Percentiles rank a stretch among this genome's conserved stretches.
These are phyloP conservation scores for Leptinotarsa juncta DNA, from an alignment of 2,888 invertebrate genomes.

Conservation along the genomic window DNA sequence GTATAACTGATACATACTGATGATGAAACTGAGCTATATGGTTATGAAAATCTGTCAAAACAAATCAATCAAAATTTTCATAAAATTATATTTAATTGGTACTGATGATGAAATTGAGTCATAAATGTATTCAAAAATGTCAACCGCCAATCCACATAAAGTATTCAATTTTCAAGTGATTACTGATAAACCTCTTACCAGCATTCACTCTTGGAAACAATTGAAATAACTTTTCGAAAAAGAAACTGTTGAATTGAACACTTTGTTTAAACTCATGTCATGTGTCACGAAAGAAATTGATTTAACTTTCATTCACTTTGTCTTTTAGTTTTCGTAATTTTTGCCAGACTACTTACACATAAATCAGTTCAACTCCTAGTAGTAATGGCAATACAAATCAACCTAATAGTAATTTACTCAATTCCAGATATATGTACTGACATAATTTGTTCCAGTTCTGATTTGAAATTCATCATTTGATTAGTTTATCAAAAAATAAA, in stretches of 20 bases:
- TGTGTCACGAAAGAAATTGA: conserved; percentile 9
- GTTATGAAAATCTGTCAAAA: no score
- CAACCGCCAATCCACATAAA: no score
- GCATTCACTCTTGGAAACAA: not conserved
- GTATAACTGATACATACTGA: no score
- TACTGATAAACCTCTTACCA: not conserved
- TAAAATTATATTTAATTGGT: no score
- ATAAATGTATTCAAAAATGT: no score
- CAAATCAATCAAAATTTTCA: no score
- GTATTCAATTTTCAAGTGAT: no score
- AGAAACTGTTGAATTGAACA: not conserved
- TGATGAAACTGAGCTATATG: no score
- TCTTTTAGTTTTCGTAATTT: not conserved
- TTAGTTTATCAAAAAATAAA: not conserved
- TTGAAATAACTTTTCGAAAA: not conserved
- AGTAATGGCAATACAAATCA: conserved; percentile 27
- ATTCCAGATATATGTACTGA: conserved; percentile 58
- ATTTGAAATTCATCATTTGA: conserved; percentile 20
- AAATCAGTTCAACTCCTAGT: conserved; percentile 22
- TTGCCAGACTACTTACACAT: conserved; percentile 14
- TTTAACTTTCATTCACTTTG: not conserved
- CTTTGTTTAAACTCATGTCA: not conserved
- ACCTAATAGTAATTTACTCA: conserved; percentile 48
- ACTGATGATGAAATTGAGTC: no score
- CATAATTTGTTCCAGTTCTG: conserved; percentile 47